Conservation (phyloP, 2,113 vertebrate genomes). For the Dryoscopus gambensis region DNA sequence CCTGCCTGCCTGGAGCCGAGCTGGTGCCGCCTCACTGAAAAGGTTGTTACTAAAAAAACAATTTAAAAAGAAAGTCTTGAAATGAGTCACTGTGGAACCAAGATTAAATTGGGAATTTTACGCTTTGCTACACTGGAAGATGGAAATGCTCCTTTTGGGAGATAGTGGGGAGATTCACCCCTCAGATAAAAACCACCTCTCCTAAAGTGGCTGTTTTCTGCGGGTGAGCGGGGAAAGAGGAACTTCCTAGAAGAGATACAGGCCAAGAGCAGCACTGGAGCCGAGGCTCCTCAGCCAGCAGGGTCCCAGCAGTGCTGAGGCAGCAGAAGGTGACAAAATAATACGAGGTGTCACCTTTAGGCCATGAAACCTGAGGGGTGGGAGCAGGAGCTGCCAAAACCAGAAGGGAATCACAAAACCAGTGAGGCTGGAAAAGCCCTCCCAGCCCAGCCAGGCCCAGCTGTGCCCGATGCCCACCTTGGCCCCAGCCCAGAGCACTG, state of each 20-base stretch:
- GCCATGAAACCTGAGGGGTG: neutral
- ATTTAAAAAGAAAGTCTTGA: neutral
- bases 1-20: neutral
- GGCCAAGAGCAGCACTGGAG: neutral
- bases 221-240: neutral
- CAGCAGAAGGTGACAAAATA: neutral
- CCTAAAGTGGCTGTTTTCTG: neutral
- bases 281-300: neutral
- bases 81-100: neutral
- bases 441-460: neutral
- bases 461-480: neutral
- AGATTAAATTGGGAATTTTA: neutral
- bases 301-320: neutral
- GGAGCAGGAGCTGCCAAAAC: neutral
- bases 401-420: neutral
- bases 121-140: neutral
- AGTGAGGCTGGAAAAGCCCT: neutral
- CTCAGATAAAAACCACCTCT: neutral
- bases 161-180: neutral
- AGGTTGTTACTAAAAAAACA: neutral
- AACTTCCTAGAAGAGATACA: fast-evolving
- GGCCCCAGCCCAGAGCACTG: neutral
- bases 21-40: neutral
- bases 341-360: neutral
- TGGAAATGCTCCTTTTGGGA: neutral